Conservation (phyloP, 1,140 invertebrate genomes). For the Aleiodes sp. region DNA sequence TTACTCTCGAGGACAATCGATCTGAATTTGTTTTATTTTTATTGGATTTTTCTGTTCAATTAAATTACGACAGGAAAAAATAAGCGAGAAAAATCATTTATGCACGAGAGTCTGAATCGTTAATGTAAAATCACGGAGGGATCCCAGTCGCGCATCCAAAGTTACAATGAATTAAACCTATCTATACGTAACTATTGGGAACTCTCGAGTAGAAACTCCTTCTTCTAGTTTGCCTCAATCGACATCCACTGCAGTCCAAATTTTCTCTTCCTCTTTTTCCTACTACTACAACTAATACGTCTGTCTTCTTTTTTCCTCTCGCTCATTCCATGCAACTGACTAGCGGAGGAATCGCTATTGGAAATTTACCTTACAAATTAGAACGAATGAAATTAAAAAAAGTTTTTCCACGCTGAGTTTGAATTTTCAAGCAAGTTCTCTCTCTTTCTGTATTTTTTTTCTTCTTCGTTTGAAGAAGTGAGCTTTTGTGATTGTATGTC, state of each 20-base stretch:
- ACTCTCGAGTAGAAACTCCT: conserved; percentile 20
- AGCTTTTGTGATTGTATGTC: conserved; percentile 34
- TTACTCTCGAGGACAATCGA: not conserved
- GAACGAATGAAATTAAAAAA: conserved; percentile 39
- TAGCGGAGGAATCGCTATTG: conserved; percentile 35
- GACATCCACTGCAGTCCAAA: not conserved
- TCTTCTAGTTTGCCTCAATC: not conserved
- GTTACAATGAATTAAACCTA: conserved; percentile 38
- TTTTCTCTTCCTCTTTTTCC: conserved; percentile 11
- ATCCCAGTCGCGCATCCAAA: no score
- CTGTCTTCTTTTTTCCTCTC: not conserved
- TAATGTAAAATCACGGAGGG: not conserved
- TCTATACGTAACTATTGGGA: conserved; percentile 9
- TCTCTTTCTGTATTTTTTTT: no score
- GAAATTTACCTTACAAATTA: conserved; percentile 43
- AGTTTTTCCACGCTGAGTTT: conserved; percentile 23
- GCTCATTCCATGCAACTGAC: not conserved
- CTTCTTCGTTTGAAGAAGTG: not conserved
- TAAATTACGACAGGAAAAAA: not conserved
- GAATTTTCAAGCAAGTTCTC: conserved; percentile 23
- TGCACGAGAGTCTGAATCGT: not conserved
- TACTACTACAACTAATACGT: not conserved
- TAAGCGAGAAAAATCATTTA: not conserved
- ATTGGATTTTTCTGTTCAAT: no score
- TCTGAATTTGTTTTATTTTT: no score